phyloP scores from a whole-genome alignment of 2,888 invertebrate genomes.

The Elmis aenea region DNA sequence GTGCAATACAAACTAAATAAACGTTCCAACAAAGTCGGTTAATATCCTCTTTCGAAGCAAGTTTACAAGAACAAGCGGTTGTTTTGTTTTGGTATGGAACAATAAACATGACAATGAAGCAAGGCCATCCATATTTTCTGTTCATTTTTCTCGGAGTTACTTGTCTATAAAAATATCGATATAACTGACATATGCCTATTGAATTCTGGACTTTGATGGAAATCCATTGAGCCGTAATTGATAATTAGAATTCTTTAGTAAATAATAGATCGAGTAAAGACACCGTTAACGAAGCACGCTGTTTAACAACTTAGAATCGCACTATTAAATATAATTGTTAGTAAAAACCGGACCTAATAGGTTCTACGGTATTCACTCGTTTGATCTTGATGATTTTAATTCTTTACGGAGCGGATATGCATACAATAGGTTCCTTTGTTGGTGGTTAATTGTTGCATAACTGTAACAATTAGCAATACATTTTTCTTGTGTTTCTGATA shows the following conservation, averaged over 20 bases:
- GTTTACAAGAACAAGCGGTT: slow-evolving; percentile 28
- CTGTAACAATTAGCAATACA: too few relatives aligned
- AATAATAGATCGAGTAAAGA: slow-evolving; percentile 25
- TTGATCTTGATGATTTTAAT: slow-evolving; percentile 25
- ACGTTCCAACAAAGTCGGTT: slow-evolving; percentile 27
- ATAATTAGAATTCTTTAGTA: slow-evolving; percentile 33
- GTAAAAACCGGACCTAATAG: slow-evolving; percentile 22
- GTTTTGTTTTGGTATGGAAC: slow-evolving; percentile 20
- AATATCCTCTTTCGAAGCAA: slow-evolving; percentile 36
- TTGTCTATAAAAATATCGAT: slow-evolving; percentile 34
- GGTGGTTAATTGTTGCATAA: too few relatives aligned
- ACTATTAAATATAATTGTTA: slow-evolving; percentile 33
- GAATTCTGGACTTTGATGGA: slow-evolving; percentile 33
- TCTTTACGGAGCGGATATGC: slow-evolving; percentile 22
- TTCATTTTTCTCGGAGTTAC: slow-evolving; percentile 26
- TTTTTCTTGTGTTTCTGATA: too few relatives aligned
- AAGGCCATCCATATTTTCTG: slow-evolving; percentile 38
- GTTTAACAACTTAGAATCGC: slow-evolving; percentile 24
- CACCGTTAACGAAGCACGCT: slow-evolving; percentile 26
- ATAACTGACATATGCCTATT: slow-evolving; percentile 32
- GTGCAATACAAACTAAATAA: too few relatives aligned
- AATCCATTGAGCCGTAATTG: slow-evolving; percentile 32
- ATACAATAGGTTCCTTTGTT: too few relatives aligned
- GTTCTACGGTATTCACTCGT: slow-evolving; percentile 17
- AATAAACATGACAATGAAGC: slow-evolving; percentile 37